Evolutionary conservation across 2,797 vertebrate genomes (phyloP).

Genomic region (Euphonia xanthogaster): DNA sequence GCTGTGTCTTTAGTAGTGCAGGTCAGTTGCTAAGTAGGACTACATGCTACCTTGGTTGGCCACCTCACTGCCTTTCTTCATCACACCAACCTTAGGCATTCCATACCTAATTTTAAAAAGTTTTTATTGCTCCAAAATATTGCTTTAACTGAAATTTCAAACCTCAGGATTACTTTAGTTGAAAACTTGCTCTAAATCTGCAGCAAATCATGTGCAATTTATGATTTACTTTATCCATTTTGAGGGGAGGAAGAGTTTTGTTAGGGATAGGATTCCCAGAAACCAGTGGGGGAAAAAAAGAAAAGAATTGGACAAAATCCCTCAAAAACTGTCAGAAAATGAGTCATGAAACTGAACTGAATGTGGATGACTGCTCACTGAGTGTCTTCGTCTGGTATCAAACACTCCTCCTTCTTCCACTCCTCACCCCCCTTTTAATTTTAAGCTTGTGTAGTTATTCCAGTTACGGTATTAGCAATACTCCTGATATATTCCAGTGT

Average conservation of each 20-base stretch:
- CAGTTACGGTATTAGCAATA: not conserved
- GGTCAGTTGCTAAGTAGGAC: not conserved
- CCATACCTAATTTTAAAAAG: not conserved
- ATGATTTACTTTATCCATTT: not conserved
- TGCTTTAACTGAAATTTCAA: not conserved
- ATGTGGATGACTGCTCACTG: not conserved
- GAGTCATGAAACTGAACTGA: not conserved
- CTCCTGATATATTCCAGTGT: not conserved
- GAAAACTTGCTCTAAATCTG: not conserved
- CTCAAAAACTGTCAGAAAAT: not conserved
- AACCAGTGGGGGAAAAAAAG: not conserved
- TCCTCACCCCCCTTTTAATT: fast-evolving
- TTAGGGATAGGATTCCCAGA: not conserved
- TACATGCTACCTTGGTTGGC: not conserved
- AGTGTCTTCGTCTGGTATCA: not conserved
- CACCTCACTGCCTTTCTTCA: not conserved
- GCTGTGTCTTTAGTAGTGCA: not conserved
- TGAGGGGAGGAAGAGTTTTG: not conserved
- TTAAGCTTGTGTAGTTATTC: not conserved
- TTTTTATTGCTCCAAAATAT: not conserved
- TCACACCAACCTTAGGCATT: not conserved
- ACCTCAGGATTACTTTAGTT: not conserved
- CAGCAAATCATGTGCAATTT: not conserved
- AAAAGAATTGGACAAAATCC: not conserved
- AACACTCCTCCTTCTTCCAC: not conserved